Evolutionary conservation across 2,113 vertebrate genomes (phyloP).

Genomic region (Nerophis ophidion): DNA sequence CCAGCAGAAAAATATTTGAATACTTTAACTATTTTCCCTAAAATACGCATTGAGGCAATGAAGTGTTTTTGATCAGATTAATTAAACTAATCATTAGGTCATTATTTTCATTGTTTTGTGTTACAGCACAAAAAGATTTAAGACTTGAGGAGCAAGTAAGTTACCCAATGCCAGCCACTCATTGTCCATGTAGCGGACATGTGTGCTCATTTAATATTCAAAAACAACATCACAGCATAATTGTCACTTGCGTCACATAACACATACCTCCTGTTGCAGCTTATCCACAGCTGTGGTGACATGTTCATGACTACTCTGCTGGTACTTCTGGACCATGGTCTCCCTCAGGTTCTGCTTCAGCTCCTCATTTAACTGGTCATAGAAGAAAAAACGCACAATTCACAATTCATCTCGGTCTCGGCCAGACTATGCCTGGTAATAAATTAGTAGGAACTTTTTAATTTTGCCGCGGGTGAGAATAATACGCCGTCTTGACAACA

Average conservation of each 20-base stretch:
- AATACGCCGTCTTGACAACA: slow-evolving; percentile 3
- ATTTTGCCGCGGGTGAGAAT: slow-evolving; percentile 10
- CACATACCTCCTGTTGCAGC: slow-evolving; percentile 71
- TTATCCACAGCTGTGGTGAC: slow-evolving; percentile 80
- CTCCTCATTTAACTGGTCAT: slow-evolving; percentile 82
- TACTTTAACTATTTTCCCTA: no score
- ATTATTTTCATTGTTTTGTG: no score
- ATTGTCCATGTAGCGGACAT: no score
- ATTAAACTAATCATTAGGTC: no score
- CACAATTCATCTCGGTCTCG: slow-evolving; percentile 6
- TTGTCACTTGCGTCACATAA: background rate
- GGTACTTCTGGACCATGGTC: slow-evolving; percentile 85
- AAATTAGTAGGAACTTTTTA: slow-evolving; percentile 3
- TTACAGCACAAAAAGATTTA: no score
- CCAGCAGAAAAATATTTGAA: no score
- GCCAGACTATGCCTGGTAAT: background rate
- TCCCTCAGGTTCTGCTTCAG: slow-evolving; percentile 86
- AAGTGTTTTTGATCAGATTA: no score
- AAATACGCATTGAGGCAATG: no score
- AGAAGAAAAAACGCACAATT: slow-evolving; percentile 20
- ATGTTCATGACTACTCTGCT: slow-evolving; percentile 66
- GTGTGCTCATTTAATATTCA: no score
- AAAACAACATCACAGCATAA: no score
- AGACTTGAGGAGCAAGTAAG: no score
- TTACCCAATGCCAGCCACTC: no score